Base-by-base conservation (phyloP, 1,140 invertebrate genomes). In the Heterodera schachtii region DNA sequence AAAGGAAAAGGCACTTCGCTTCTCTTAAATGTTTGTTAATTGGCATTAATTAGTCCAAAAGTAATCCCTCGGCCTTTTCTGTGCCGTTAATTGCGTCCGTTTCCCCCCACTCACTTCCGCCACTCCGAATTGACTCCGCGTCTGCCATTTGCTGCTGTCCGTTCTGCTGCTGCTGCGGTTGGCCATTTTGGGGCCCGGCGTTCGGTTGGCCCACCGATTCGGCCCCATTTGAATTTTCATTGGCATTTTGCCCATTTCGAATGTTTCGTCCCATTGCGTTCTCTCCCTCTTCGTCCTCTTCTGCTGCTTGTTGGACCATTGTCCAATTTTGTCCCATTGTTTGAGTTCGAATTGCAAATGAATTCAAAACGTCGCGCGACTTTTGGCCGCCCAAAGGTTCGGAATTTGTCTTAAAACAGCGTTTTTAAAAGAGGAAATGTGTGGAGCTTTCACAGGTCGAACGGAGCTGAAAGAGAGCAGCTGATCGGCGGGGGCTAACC, bases 401-500 rank as follows among this genome's bases (percentile, higher is more conserved):
- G 70, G 49, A 64, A 31, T 21, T 46, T 49, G 64, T 78, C 77
- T 78, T 13, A 66, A 78, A 46, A 31, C 43, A 21, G 66, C 21
- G 46, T 16, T 11, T 52, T 52, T 16, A 64, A 64, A 3, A 2
- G 19, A 60, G 11, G 21, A 13, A 44, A 70, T 69, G 46, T 16
- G 16, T 8, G 16, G 8, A 78, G 31, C 31, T 43, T 44, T 78
- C 16, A 78, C 77, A 5, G 57, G 77, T 47, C 81, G 67, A 16
- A 66, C 74, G 31, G 64, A 9, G 67, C 73, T 52, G 73, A 82
- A 82, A 7, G 60, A 66, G 19, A 75, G 49, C 47, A 82, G 67
- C 67, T 82, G 81, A 64, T 82, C 60, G 8, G 93, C 94, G 7
- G 96, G 96, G 43, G 95, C 94, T 81, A 97, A 91, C 86, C 93